These are phyloP conservation scores for Bos taurus DNA, from an alignment of 2,113 vertebrate species.

Conservation along the genomic window DNA sequence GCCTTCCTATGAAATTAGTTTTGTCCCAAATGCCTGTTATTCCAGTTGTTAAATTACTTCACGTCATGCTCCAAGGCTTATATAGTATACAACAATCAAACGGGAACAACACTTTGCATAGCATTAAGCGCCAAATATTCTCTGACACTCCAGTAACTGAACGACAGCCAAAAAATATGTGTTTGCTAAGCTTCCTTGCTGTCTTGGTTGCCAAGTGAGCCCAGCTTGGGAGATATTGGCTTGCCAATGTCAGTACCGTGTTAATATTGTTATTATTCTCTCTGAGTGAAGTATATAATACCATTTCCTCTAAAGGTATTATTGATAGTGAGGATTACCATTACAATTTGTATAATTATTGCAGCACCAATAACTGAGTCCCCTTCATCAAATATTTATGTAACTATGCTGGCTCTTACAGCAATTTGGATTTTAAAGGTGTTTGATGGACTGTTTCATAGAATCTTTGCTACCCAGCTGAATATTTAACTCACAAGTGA, in stretches of 20 bases:
- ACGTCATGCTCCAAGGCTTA: conserved; percentile 82
- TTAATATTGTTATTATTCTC: conserved; percentile 80
- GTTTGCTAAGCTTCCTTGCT: conserved; percentile 71
- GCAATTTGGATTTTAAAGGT: conserved; percentile 49
- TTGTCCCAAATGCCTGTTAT: conserved; percentile 83
- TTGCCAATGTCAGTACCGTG: conserved; percentile 74
- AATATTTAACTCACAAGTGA: conserved; percentile 23
- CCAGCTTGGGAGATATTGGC: conserved; percentile 56
- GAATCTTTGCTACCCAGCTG: conserved; percentile 35
- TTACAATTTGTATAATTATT: conserved; percentile 79
- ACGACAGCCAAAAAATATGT: conserved; percentile 71
- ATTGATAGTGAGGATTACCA: conserved; percentile 72
- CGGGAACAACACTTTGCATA: conserved; percentile 78
- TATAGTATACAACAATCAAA: conserved; percentile 81
- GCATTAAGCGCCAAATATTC: conserved; percentile 81
- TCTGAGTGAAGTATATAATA: conserved; percentile 70
- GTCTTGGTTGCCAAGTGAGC: conserved; percentile 76
- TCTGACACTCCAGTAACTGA: conserved; percentile 76
- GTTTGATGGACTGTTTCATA: neutral
- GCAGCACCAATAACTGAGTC: conserved; percentile 62
- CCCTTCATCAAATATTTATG: conserved; percentile 79
- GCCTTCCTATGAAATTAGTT: conserved; percentile 81
- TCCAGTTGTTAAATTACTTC: conserved; percentile 85
- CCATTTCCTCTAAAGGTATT: conserved; percentile 75
- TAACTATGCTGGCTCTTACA: conserved; percentile 7